phyloP scores from a whole-genome alignment of 2,113 vertebrate genomes.

The Drymodes brunneopygia region DNA sequence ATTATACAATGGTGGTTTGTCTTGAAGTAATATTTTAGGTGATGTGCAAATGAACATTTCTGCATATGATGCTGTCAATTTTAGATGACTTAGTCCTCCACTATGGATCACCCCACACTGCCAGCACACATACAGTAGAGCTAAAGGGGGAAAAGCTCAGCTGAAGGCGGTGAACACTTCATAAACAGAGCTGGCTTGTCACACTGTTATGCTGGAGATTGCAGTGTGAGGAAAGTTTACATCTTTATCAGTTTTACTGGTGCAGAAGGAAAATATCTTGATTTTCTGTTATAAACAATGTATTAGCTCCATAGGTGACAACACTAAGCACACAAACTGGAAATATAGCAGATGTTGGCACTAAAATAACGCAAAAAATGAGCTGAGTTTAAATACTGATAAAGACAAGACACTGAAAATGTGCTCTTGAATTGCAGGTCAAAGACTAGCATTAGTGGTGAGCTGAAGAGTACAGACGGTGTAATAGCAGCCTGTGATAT shows the following conservation, averaged over 20 bases:
- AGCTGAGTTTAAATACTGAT: background rate
- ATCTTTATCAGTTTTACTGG: background rate
- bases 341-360: background rate
- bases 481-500: accelerated
- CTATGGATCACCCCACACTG: accelerated
- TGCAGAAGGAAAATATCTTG: background rate
- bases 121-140: background rate
- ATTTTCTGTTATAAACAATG: background rate
- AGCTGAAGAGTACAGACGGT: background rate
- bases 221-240: background rate
- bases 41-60: background rate
- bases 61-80: background rate
- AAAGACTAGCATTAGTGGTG: background rate
- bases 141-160: background rate
- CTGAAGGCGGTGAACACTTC: background rate
- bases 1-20: background rate
- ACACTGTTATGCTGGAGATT: background rate
- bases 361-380: background rate
- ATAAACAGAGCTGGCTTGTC: background rate
- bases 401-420: background rate
- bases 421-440: background rate
- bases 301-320: background rate
- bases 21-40: background rate
- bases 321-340: background rate
- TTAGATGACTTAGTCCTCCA: background rate